phyloP scores from a whole-genome alignment of 2,797 vertebrate species.

The Melanotaenia trifasciata region DNA sequence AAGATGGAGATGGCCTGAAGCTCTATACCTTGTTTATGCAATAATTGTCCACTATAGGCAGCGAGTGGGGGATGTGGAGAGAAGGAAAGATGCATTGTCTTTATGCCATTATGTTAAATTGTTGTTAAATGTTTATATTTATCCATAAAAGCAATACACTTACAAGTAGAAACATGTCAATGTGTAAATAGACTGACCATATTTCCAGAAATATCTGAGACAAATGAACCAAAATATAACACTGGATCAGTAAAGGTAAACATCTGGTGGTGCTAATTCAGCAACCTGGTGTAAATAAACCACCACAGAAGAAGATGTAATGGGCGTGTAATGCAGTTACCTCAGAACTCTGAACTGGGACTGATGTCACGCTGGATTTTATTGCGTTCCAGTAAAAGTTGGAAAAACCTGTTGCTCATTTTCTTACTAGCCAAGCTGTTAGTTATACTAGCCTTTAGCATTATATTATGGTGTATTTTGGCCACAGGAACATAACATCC shows the following conservation, averaged over 20 bases:
- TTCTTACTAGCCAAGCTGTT: background rate
- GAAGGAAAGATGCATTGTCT: background rate
- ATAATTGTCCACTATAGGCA: slow-evolving; percentile 34
- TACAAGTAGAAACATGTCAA: slow-evolving; percentile 1
- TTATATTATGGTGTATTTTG: background rate
- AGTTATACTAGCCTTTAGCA: background rate
- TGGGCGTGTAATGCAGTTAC: too few relatives aligned
- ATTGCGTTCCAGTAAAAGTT: background rate
- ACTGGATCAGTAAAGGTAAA: slow-evolving; percentile 10
- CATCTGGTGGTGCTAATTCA: slow-evolving; percentile 20
- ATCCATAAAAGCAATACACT: background rate
- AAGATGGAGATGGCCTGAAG: slow-evolving; percentile 50
- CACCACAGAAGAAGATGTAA: slow-evolving; percentile 7
- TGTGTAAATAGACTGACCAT: background rate
- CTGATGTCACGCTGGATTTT: background rate
- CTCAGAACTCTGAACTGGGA: too few relatives aligned
- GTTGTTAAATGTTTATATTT: background rate
- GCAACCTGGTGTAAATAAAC: slow-evolving; percentile 14
- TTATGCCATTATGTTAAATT: background rate
- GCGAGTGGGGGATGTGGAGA: background rate
- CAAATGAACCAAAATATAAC: background rate
- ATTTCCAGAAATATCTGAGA: background rate
- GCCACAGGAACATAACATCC: background rate
- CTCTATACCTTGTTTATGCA: slow-evolving; percentile 52
- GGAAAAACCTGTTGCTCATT: background rate